Base-by-base conservation (phyloP, 2,888 invertebrate species). In the Endotricha flammealis region DNA sequence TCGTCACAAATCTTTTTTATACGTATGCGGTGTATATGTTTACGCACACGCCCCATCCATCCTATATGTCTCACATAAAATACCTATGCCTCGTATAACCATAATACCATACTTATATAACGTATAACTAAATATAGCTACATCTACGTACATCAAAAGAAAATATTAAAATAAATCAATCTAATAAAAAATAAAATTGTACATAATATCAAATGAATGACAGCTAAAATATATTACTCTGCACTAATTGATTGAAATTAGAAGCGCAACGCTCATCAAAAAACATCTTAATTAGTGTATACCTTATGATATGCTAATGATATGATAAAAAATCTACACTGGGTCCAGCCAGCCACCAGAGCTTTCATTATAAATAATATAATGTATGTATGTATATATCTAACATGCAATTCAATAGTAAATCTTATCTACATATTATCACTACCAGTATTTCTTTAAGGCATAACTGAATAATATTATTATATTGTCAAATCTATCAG, bases 401-500 rank as follows among this genome's bases (percentile, higher is more conserved):
- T 79, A 80, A 65, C 75, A 79, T 80, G 80, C 78, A 73, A 64
- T 71, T 66, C 57, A 66, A 61, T 68, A 65, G 54, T 74, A 71
- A 64, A 60, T 40, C 72, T 79, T 73, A 70, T 47, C 61, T 74
- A 76, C 20, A 20, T 20, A 20, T n/a, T 66, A 75, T 76, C 67
- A 76, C 79, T 81, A 83, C 72, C 66, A 72, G 62, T 81, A 79
- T 77, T 70, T 76, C 65, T 39, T 71, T 82, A 83, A 81, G 85
- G 85, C 85, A 82, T 78, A 82, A 79, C 69, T 66, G 65, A 80
- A 76, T 78, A 70, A 47, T 60, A n/a, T n/a, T 49, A 59, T 64
- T 51, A 79, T 85, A 86, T 86, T 86, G 85, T 86, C 85, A 75
- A 64, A 78, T 79, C 82, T 85, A 85, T 82, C 75, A 83, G 85